Evolutionary conservation across 2,113 vertebrate genomes (phyloP).

Genomic region (Boleophthalmus pectinirostris): DNA sequence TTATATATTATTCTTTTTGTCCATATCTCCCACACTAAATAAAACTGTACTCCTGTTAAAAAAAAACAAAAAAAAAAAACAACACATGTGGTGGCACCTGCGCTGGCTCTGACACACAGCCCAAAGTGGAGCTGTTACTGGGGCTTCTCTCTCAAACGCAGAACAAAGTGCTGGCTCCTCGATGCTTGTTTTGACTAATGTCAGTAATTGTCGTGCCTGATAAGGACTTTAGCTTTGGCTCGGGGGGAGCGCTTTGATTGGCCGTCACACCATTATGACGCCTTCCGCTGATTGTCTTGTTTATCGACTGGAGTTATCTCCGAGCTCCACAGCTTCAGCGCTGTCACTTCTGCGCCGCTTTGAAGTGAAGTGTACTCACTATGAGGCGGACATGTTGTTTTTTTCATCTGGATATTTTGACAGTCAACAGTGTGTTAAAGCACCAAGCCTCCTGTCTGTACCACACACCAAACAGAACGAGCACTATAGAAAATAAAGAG

Average conservation of each 20-base stretch:
- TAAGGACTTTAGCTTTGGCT: constrained; percentile 54
- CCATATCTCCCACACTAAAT: neutral
- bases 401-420: constrained; percentile 52
- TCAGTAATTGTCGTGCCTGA: constrained; percentile 70
- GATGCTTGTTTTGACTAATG: constrained; percentile 69
- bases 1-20: neutral
- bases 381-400: constrained; percentile 57
- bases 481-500: neutral
- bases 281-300: constrained; percentile 49
- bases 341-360: constrained; percentile 57
- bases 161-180: constrained; percentile 48
- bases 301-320: constrained; percentile 55
- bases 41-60: constrained; percentile 1
- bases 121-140: constrained; percentile 11
- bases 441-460: constrained; percentile 11
- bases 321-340: constrained; percentile 55
- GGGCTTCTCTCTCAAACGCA: constrained; percentile 38
- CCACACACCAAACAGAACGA: constrained; percentile 4
- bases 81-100: neutral
- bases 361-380: constrained; percentile 60
- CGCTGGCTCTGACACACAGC: constrained; percentile 8
- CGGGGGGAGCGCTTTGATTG: constrained; percentile 65
- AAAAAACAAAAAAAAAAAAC: neutral
- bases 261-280: constrained; percentile 61
- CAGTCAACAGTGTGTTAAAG: constrained; percentile 53